Percentiles rank a stretch among this genome's conserved stretches.
These are phyloP conservation scores for human (Homo sapiens) DNA, from an alignment of 2,113 vertebrate species.

Conservation along the genomic window DNA sequence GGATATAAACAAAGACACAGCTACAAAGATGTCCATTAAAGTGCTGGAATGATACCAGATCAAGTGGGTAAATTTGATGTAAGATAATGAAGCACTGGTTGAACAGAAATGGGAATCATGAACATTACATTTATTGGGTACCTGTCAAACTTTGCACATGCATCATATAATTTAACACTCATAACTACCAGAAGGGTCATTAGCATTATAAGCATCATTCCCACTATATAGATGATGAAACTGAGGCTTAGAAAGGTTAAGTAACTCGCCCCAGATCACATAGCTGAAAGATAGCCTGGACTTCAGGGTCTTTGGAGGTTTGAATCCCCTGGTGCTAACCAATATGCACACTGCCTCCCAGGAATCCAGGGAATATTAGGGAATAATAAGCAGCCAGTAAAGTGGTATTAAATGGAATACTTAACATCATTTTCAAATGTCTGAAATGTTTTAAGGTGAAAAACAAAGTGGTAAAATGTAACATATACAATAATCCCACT, in stretches of 20 bases:
- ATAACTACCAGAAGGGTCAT: background rate
- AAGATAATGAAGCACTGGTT: background rate
- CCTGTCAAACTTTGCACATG: background rate
- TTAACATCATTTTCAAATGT: background rate
- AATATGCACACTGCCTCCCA: background rate
- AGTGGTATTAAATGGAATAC: background rate
- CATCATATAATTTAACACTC: background rate
- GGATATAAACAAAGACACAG: background rate
- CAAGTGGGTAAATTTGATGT: background rate
- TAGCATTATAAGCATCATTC: background rate
- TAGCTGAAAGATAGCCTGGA: background rate
- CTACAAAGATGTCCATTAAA: constrained; percentile 14
- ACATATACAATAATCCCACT: background rate
- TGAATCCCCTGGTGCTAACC: background rate
- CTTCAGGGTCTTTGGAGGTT: background rate
- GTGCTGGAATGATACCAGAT: background rate
- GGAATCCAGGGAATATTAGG: too few relatives aligned
- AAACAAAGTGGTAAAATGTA: background rate
- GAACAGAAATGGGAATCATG: background rate
- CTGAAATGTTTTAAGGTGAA: background rate
- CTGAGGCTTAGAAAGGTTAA: background rate
- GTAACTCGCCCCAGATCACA: background rate
- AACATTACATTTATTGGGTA: background rate
- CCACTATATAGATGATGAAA: background rate
- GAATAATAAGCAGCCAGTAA: background rate